Percentiles rank a stretch among this genome's conserved stretches.
Evolutionary conservation across 2,113 vertebrate species (phyloP).

Genomic region (Siphamia tubifer): DNA sequence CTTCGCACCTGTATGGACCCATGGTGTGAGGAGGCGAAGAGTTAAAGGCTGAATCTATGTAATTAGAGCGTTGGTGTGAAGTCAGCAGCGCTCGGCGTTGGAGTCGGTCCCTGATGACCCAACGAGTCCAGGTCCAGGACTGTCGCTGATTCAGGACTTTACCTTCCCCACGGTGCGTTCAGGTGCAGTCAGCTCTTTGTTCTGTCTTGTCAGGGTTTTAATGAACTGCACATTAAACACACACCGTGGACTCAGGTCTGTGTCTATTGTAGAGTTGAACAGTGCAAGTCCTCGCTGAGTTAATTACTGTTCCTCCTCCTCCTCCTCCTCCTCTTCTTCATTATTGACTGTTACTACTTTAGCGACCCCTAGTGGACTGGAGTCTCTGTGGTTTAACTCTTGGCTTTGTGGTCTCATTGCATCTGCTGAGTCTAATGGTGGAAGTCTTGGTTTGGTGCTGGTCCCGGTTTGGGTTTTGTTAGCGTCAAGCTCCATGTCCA

Average conservation of each 20-base stretch:
- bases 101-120: slow-evolving; percentile 49
- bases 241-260: slow-evolving; percentile 36
- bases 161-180: slow-evolving; percentile 38
- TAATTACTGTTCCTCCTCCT: no score
- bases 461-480: no score
- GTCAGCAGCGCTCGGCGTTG: slow-evolving; percentile 42
- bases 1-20: background rate
- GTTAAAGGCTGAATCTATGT: slow-evolving; percentile 25
- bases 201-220: slow-evolving; percentile 70
- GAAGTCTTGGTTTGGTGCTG: no score
- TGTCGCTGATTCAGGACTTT: slow-evolving; percentile 71
- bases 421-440: no score
- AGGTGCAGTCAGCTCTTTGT: slow-evolving; percentile 68
- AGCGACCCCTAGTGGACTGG: no score
- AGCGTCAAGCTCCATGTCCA: no score
- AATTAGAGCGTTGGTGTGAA: slow-evolving; percentile 52
- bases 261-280: no score
- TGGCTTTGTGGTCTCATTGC: no score
- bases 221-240: slow-evolving; percentile 65
- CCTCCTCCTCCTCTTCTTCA: no score
- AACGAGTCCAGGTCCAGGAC: slow-evolving; percentile 54
- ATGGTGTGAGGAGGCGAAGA: background rate
- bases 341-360: no score
- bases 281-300: no score
- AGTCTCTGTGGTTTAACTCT: no score